These are phyloP conservation scores for Strigops habroptila DNA, from an alignment of 2,113 vertebrate species.

Conservation along the genomic window DNA sequence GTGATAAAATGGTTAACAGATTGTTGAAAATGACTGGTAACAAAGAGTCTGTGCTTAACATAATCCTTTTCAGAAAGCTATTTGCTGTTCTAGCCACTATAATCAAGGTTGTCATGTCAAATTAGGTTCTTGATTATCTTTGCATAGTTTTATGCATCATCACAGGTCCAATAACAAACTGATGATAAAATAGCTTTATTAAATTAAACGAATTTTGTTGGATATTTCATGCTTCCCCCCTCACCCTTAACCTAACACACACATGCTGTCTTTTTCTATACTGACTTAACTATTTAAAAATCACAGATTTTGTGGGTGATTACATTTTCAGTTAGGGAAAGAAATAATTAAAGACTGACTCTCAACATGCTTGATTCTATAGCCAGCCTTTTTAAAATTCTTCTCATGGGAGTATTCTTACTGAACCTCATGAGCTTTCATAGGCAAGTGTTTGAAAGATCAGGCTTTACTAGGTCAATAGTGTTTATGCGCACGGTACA, in stretches of 20 bases:
- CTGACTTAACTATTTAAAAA: conserved; percentile 41
- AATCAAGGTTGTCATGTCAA: conserved; percentile 56
- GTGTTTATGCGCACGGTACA: neutral
- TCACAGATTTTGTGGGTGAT: neutral
- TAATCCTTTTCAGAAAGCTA: conserved; percentile 54
- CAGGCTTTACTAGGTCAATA: neutral
- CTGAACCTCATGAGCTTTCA: neutral
- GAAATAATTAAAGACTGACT: neutral
- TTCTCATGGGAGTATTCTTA: neutral
- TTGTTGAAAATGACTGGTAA: conserved; percentile 51
- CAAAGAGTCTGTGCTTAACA: conserved; percentile 49
- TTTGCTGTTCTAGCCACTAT: conserved; percentile 18
- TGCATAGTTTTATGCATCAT: conserved; percentile 47
- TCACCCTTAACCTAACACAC: neutral
- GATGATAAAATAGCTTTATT: conserved; percentile 61
- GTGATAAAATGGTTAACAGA: conserved; percentile 18
- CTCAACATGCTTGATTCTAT: neutral
- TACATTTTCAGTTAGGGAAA: neutral
- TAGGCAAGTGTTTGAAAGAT: neutral
- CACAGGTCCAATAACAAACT: conserved; percentile 59
- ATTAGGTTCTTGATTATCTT: conserved; percentile 61
- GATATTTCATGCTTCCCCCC: conserved; percentile 1
- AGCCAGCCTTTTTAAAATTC: neutral
- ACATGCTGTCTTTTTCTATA: neutral
- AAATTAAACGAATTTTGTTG: conserved; percentile 33